phyloP scores from a whole-genome alignment of 1,140 invertebrate species.

The Heliconius himera region DNA sequence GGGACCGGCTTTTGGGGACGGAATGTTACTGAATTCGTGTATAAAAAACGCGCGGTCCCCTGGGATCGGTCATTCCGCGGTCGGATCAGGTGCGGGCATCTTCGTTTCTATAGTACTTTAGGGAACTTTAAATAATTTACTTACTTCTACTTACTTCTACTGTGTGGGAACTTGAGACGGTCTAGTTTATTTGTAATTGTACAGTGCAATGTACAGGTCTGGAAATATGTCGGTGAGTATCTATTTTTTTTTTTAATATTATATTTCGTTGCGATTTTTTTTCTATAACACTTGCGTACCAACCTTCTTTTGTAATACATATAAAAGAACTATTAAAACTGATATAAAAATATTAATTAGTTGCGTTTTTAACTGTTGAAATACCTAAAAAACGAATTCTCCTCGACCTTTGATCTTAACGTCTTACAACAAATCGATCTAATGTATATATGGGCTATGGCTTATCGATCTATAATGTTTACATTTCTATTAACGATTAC shows the following conservation, averaged over 20 bases:
- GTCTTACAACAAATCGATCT: slow-evolving; percentile 33
- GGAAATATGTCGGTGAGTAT: slow-evolving; percentile 42
- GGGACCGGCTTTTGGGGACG: slow-evolving; percentile 64
- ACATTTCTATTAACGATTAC: slow-evolving; percentile 48
- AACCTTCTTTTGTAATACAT: no score
- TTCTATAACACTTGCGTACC: slow-evolving; percentile 8
- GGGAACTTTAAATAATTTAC: not conserved
- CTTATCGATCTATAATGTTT: slow-evolving; percentile 41
- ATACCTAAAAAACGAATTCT: not conserved
- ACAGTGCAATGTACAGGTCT: slow-evolving; percentile 43
- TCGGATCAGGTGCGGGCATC: slow-evolving; percentile 68
- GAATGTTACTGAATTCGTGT: slow-evolving; percentile 76
- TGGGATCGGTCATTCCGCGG: slow-evolving; percentile 72
- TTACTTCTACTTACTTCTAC: no score
- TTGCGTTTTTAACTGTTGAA: not conserved
- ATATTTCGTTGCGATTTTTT: slow-evolving; percentile 31
- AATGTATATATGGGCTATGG: not conserved
- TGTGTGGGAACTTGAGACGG: not conserved
- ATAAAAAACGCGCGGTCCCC: slow-evolving; percentile 75
- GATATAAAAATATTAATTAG: no score
- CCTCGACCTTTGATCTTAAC: not conserved
- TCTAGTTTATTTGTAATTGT: not conserved
- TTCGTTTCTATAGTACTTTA: slow-evolving; percentile 43
- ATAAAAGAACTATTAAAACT: no score
- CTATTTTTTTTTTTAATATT: not conserved